Base-by-base conservation (phyloP, 2,113 vertebrate genomes). In the Archilochus colubris region DNA sequence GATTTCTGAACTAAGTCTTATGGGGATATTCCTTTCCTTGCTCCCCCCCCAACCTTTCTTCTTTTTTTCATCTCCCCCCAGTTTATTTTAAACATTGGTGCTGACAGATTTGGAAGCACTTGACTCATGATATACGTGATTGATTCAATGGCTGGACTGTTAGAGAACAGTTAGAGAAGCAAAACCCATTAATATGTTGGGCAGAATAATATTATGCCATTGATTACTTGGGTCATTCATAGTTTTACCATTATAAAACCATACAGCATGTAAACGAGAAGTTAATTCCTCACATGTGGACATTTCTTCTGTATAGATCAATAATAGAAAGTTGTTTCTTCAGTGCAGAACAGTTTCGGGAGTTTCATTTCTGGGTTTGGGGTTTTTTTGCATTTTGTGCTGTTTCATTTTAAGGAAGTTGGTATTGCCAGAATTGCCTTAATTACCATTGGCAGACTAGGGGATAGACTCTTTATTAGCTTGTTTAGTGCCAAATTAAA, bases 401-500 rank as follows among this genome's bases (percentile, higher is more conserved):
- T 13, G 54, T 55, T 6, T 57, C 55, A 46, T 50, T n/a, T 46
- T 14, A 1, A 36, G 61, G 10, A 53, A 79, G 9, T 10, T 59
- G 8, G 11, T 44, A 31, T 67, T 46, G 75, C 12, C 4, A 57
- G 25, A 58, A 66, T 64, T 64, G 18, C 36, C 17, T 68, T 67
- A 93, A 85, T 57, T 82, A 86, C 23, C 8, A 50, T 66, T 57
- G 22, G 46, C 20, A 88, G 82, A 80, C 17, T 7, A 73, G 4
- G 4, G 33, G 6, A 72, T 38, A 53, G 4, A 7, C 55, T 80
- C 38, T 88, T 83, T 36, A 88, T 72, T 64, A 72, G 67, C 5
- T 75, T 67, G 16, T 54, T 82, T 89, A 75, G 43, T 76, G 68
- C 12, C 72, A 91, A 83, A 69, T 68, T n/a, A 86, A 91, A 92